Evolutionary conservation across 2,888 invertebrate species (phyloP).

Genomic region (Pammene fasciana): DNA sequence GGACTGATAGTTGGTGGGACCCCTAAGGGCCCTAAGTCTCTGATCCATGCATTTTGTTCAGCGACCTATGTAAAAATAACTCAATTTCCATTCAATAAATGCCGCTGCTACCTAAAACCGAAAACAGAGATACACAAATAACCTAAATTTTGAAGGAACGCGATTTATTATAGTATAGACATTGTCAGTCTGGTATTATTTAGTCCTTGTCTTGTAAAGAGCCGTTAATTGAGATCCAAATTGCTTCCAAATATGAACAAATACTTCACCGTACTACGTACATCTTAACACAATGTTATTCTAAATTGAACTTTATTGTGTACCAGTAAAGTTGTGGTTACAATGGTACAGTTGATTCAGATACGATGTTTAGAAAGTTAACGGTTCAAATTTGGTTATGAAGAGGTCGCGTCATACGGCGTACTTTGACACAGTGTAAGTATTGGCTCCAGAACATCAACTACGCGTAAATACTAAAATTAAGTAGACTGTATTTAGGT

Average conservation of each 20-base stretch:
- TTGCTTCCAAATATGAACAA: constrained; percentile 23
- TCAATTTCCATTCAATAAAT: no score
- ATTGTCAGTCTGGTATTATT: no score
- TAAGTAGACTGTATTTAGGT: no score
- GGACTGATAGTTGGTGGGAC: no score
- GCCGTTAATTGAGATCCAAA: constrained; percentile 27
- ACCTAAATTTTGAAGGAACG: no score
- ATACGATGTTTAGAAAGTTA: constrained; percentile 2
- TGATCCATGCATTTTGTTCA: no score
- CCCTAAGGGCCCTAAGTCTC: no score
- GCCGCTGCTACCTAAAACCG: no score
- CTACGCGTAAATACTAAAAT: no score
- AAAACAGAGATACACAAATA: no score
- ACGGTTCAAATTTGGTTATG: constrained; percentile 14
- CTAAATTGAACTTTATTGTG: background rate
- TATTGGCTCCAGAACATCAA: background rate
- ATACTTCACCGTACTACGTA: background rate
- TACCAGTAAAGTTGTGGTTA: background rate
- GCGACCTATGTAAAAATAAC: no score
- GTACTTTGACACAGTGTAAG: background rate
- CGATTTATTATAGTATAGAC: no score
- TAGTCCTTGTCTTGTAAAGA: background rate
- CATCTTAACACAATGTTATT: background rate
- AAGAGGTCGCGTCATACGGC: constrained; percentile 12
- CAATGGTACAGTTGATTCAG: background rate